Percentiles rank a stretch among this genome's conserved stretches.
phyloP scores from a whole-genome alignment of 2,888 invertebrate genomes.

The Eutolmus rufibarbis region DNA sequence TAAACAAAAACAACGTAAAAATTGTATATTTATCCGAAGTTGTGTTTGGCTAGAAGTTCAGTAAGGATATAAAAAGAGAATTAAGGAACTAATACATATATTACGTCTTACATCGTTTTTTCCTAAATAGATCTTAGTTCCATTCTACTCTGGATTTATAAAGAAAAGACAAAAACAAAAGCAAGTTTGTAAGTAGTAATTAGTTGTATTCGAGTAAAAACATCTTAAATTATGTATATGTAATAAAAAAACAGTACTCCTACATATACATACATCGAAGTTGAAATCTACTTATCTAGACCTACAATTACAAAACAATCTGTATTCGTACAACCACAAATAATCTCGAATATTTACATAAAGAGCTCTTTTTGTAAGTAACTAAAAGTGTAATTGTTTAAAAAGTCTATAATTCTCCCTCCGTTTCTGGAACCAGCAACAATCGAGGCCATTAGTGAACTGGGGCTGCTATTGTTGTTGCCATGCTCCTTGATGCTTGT shows the following conservation, averaged over 20 bases:
- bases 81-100: neutral
- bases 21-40: too few relatives aligned
- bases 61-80: neutral
- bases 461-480: slow-evolving; percentile 49
- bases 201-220: slow-evolving; percentile 24
- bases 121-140: neutral
- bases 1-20: too few relatives aligned
- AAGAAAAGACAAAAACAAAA: neutral
- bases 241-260: neutral
- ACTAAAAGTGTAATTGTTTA: neutral
- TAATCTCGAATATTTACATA: neutral
- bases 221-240: neutral
- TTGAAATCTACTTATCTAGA: neutral
- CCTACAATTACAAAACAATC: neutral
- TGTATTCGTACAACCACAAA: neutral
- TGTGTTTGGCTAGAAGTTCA: too few relatives aligned
- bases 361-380: neutral
- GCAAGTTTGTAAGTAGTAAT: neutral
- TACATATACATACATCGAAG: neutral
- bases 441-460: slow-evolving; percentile 41
- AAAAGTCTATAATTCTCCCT: slow-evolving; percentile 42
- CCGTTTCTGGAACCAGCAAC: neutral
- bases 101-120: neutral
- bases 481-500: slow-evolving; percentile 48
- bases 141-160: neutral